phyloP scores from a whole-genome alignment of 1,140 invertebrate species.

The Solenopsis invicta region DNA sequence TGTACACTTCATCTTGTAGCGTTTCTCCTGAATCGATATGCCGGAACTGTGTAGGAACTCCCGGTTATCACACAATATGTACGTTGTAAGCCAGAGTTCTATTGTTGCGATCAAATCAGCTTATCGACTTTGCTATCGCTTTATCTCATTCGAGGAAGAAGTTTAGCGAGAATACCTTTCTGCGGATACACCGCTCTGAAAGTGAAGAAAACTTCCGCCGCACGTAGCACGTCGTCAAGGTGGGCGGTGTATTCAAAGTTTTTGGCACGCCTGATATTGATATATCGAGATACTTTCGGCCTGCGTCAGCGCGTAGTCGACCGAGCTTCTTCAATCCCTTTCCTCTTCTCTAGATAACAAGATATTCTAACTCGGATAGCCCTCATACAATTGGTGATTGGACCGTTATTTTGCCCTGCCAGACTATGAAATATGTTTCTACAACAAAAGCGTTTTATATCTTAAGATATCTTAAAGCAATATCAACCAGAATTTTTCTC shows the following conservation, averaged over 20 bases:
- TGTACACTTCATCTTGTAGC: conserved; percentile 46
- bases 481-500: neutral
- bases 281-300: conserved; percentile 77
- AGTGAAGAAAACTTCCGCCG: conserved; percentile 70
- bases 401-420: conserved; percentile 17
- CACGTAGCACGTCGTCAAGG: conserved; percentile 64
- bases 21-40: conserved; percentile 56
- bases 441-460: conserved; percentile 3
- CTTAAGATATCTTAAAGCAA: neutral
- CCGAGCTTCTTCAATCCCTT: conserved; percentile 61
- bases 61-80: conserved; percentile 64
- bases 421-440: conserved; percentile 36
- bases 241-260: conserved; percentile 77
- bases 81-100: conserved; percentile 60
- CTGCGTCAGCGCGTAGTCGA: conserved; percentile 69
- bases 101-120: conserved; percentile 67
- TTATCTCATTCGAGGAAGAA: conserved; percentile 58
- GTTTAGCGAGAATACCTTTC: conserved; percentile 70
- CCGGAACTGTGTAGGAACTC: conserved; percentile 48
- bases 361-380: conserved; percentile 69
- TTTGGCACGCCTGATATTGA: conserved; percentile 78
- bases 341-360: conserved; percentile 55
- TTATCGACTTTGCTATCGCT: conserved; percentile 71
- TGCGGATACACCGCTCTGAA: conserved; percentile 58
- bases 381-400: conserved; percentile 24